phyloP scores from a whole-genome alignment of 2,888 invertebrate species.

The Mythimna ferrago region DNA sequence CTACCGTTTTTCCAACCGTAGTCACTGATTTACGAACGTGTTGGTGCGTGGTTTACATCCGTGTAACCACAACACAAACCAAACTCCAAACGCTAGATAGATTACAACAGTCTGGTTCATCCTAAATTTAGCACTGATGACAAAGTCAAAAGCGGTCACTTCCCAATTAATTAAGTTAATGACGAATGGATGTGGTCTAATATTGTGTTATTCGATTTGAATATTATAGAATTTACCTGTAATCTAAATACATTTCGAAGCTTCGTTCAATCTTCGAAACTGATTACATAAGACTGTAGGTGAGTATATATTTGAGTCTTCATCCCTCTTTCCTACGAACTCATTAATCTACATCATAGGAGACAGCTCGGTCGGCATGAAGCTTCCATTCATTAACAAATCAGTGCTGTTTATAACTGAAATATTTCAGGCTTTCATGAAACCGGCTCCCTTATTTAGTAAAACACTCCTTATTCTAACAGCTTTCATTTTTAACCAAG shows the following conservation, averaged over 20 bases:
- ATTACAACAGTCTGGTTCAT: too few relatives aligned
- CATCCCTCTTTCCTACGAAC: slow-evolving; percentile 15
- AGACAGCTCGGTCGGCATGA: slow-evolving; percentile 38
- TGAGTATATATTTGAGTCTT: slow-evolving; percentile 18
- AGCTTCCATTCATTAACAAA: slow-evolving; percentile 40
- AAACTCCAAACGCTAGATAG: too few relatives aligned
- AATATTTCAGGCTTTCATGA: slow-evolving; percentile 22
- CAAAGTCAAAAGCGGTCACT: not conserved
- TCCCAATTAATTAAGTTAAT: not conserved
- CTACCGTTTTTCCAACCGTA: too few relatives aligned
- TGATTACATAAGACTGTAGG: slow-evolving; percentile 27
- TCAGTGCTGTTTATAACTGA: slow-evolving; percentile 21
- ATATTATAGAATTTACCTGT: too few relatives aligned
- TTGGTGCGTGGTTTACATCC: too few relatives aligned
- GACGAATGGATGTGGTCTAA: not conserved
- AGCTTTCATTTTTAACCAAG: not conserved
- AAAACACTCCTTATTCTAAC: slow-evolving; percentile 6
- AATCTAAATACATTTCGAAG: slow-evolving; percentile 12
- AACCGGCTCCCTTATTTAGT: not conserved
- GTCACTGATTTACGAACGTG: too few relatives aligned
- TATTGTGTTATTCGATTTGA: not conserved
- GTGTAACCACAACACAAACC: too few relatives aligned
- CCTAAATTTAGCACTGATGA: not conserved
- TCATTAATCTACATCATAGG: slow-evolving; percentile 46
- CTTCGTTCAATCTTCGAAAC: slow-evolving; percentile 23